These are phyloP conservation scores for Leucophenga maculata DNA, from an alignment of 2,888 invertebrate species.

Conservation along the genomic window DNA sequence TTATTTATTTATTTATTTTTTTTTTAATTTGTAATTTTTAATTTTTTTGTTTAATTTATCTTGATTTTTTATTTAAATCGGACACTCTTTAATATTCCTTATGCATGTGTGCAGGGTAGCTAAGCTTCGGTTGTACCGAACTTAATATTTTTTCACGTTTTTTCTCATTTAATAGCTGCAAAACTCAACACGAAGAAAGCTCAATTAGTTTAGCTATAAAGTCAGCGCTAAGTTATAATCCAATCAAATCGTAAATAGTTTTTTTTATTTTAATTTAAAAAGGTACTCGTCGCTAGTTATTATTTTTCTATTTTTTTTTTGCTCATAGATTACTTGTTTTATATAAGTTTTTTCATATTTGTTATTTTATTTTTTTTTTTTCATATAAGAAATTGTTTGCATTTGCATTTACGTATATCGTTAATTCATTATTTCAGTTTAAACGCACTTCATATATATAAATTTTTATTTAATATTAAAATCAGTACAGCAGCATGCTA, in stretches of 20 bases:
- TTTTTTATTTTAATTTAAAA: slow-evolving; percentile 17
- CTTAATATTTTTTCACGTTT: not conserved
- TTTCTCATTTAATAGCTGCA: not conserved
- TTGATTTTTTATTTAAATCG: not conserved
- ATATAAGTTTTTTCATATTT: slow-evolving; percentile 46
- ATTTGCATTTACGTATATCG: slow-evolving; percentile 66
- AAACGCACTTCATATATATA: slow-evolving; percentile 49
- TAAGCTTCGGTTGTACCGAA: too few relatives aligned
- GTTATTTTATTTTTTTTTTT: slow-evolving; percentile 24
- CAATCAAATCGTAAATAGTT: slow-evolving; percentile 13
- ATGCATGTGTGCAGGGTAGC: too few relatives aligned
- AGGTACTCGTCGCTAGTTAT: slow-evolving; percentile 31
- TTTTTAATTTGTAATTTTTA: not conserved
- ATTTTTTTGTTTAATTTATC: not conserved
- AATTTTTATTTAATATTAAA: slow-evolving; percentile 19
- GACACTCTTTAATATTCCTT: too few relatives aligned
- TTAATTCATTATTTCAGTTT: slow-evolving; percentile 57
- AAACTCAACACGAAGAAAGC: slow-evolving; percentile 22
- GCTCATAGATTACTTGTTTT: slow-evolving; percentile 21
- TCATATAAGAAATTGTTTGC: slow-evolving; percentile 55
- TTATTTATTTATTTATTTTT: too few relatives aligned
- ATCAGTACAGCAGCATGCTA: slow-evolving; percentile 56
- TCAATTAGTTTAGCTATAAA: slow-evolving; percentile 2
- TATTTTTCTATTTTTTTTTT: slow-evolving; percentile 27
- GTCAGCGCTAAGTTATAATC: not conserved